Conservation (phyloP, 2,797 vertebrate species). For the Microcaecilia unicolor region DNA sequence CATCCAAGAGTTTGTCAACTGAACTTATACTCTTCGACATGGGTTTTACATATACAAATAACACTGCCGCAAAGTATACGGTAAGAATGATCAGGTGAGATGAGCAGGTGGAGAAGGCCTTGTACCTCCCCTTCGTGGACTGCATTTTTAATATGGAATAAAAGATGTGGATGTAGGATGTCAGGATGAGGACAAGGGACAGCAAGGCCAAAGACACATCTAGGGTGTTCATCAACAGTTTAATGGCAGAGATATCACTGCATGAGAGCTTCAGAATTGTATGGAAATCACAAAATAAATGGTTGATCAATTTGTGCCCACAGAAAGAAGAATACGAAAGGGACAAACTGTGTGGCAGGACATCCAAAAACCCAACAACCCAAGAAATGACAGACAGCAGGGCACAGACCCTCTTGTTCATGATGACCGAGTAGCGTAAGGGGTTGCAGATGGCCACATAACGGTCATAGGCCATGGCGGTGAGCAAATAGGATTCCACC, state of each 20-base stretch:
- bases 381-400: background rate
- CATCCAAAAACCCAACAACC: background rate
- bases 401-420: background rate
- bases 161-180: too few relatives aligned
- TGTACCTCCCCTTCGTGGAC: too few relatives aligned
- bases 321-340: conserved; percentile 5
- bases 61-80: too few relatives aligned
- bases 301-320: background rate
- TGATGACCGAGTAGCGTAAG: background rate
- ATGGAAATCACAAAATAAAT: conserved; percentile 14
- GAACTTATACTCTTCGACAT: too few relatives aligned
- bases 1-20: too few relatives aligned
- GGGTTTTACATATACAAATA: too few relatives aligned
- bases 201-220: too few relatives aligned
- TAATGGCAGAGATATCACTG: background rate
- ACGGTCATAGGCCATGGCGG: conserved; percentile 10
- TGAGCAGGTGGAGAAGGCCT: too few relatives aligned
- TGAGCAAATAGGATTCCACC: conserved; percentile 2
- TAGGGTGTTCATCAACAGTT: too few relatives aligned
- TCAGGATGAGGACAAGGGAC: too few relatives aligned
- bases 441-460: conserved; percentile 7
- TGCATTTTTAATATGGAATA: too few relatives aligned
- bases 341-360: background rate
- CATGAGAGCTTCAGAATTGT: conserved; percentile 6
- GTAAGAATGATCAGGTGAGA: too few relatives aligned